phyloP scores from a whole-genome alignment of 2,113 vertebrate species.

The Rissa tridactyla region DNA sequence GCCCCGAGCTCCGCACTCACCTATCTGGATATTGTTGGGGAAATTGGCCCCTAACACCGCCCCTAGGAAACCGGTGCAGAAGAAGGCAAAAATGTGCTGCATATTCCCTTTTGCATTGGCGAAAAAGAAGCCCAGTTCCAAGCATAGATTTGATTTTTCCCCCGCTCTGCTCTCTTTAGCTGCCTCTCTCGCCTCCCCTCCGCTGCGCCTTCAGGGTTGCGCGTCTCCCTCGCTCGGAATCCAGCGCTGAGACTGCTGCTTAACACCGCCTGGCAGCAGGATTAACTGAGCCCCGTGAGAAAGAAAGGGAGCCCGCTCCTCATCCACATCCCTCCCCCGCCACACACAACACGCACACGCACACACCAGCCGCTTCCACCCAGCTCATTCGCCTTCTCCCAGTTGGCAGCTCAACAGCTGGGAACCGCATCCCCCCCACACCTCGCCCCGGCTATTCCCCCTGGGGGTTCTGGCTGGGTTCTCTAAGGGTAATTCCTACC shows the following conservation, averaged over 20 bases:
- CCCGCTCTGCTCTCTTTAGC: slow-evolving; percentile 68
- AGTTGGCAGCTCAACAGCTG: neutral
- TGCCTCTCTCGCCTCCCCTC: slow-evolving; percentile 50
- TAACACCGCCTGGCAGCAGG: slow-evolving; percentile 78
- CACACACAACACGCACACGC: slow-evolving; percentile 31
- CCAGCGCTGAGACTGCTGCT: slow-evolving; percentile 77
- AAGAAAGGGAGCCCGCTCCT: slow-evolving; percentile 73
- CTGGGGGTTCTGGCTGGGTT: neutral
- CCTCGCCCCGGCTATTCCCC: neutral
- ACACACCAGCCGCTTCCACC: slow-evolving; percentile 7
- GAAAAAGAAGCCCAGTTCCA: slow-evolving; percentile 90
- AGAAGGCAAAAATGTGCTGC: slow-evolving; percentile 96
- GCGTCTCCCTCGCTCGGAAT: slow-evolving; percentile 65
- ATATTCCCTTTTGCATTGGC: slow-evolving; percentile 99
- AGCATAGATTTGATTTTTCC: slow-evolving; percentile 86
- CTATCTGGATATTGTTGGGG: slow-evolving; percentile 99
- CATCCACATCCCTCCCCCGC: slow-evolving; percentile 69
- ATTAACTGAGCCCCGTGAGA: slow-evolving; percentile 75
- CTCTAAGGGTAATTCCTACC: neutral
- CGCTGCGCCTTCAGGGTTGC: slow-evolving; percentile 48
- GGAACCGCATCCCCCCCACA: neutral
- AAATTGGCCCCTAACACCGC: slow-evolving; percentile 97
- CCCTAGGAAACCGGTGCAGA: slow-evolving; percentile 98
- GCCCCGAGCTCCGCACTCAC: slow-evolving; percentile 78
- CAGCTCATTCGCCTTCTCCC: slow-evolving; percentile 10